Percentiles rank a stretch among this genome's conserved stretches.
Conservation (phyloP, 2,113 vertebrate genomes). For the Nansenia antarctica region DNA sequence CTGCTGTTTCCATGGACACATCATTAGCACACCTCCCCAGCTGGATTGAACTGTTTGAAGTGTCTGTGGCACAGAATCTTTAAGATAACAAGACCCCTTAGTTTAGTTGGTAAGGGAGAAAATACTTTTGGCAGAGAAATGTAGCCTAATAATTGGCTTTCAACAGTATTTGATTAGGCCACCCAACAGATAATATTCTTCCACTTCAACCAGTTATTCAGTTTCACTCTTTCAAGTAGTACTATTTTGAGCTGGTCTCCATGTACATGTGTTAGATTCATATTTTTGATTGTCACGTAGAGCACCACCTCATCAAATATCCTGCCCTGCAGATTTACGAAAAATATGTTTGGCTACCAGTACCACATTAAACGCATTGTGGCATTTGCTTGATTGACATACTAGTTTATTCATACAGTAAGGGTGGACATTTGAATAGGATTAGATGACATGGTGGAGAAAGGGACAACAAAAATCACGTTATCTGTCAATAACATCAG, state of each 20-base stretch:
- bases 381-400: background rate
- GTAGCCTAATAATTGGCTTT: background rate
- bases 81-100: constrained; percentile 52
- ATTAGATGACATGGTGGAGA: background rate
- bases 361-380: background rate
- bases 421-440: background rate
- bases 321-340: background rate
- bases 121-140: background rate
- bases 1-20: constrained; percentile 76
- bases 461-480: background rate
- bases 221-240: background rate
- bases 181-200: background rate
- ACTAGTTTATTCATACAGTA: background rate
- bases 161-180: background rate
- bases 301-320: background rate
- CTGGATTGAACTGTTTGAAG: constrained; percentile 56
- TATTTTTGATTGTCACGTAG: background rate
- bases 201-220: background rate
- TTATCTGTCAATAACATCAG: background rate
- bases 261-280: too few relatives aligned
- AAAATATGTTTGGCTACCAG: too few relatives aligned
- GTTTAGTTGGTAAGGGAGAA: constrained; percentile 26
- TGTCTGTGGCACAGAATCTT: constrained; percentile 41
- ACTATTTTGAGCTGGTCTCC: background rate
- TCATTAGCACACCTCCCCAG: constrained; percentile 69